phyloP scores from a whole-genome alignment of 2,888 invertebrate species.

The Ophioninae sp. region DNA sequence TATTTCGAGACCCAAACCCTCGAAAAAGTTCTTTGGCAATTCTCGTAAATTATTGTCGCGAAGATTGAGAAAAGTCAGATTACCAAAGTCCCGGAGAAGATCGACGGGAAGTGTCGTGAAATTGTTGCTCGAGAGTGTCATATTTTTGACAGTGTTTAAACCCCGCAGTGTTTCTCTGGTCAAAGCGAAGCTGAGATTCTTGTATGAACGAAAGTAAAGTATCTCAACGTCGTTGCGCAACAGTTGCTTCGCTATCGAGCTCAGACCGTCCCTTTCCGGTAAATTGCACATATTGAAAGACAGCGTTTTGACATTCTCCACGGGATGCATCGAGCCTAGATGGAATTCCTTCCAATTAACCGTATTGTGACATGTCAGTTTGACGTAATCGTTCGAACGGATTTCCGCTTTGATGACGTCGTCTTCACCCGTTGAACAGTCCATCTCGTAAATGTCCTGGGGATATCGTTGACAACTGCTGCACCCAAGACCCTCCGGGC shows the following conservation, averaged over 20 bases:
- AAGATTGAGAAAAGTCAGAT: constrained; percentile 86
- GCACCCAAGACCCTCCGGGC: constrained; percentile 64
- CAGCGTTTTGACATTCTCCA: constrained; percentile 48
- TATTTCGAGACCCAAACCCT: constrained; percentile 80
- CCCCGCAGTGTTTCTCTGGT: constrained; percentile 84
- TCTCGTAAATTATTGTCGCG: constrained; percentile 57
- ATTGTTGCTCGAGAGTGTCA: constrained; percentile 85
- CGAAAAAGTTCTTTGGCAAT: constrained; percentile 61
- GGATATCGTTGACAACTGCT: constrained; percentile 55
- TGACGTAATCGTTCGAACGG: constrained; percentile 56
- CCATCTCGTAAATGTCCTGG: constrained; percentile 62
- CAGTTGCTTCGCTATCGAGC: constrained; percentile 65
- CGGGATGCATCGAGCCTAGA: constrained; percentile 28
- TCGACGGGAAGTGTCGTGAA: constrained; percentile 85
- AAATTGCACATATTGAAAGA: constrained; percentile 68
- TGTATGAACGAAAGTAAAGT: constrained; percentile 66
- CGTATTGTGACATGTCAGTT: constrained; percentile 64
- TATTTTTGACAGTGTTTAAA: constrained; percentile 82
- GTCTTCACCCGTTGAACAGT: constrained; percentile 59
- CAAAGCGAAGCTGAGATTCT: constrained; percentile 73
- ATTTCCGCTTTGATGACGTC: constrained; percentile 65
- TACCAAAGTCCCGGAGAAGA: constrained; percentile 82
- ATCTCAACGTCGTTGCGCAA: constrained; percentile 60
- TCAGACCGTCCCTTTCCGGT: constrained; percentile 64
- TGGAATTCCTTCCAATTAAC: constrained; percentile 69